Base-by-base conservation (phyloP, 2,113 vertebrate genomes). In the Ancistrus triradiatus region DNA sequence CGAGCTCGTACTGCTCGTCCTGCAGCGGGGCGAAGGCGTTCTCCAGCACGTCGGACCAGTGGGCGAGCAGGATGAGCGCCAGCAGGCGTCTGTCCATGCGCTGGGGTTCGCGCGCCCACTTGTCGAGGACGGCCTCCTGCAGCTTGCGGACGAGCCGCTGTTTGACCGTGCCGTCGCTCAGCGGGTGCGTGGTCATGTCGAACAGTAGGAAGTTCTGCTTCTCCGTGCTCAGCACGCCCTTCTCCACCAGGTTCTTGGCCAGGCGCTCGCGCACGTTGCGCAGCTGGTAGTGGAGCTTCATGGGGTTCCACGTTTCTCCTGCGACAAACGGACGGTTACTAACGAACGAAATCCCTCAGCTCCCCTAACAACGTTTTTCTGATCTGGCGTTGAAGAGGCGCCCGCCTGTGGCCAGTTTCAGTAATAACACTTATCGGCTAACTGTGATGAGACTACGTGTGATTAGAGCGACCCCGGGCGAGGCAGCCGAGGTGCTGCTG, bases 121-220 rank as follows among this genome's bases (percentile, higher is more conserved):
- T 93, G 80, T 98, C 93, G 75, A 98, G 86, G 78, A 98, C 92
- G 0, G 93, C 91, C 61, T 98, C 95, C 65, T 98, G 96, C 38
- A 97, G 95, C 78, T 94, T 98, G 85, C 92, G 94, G 78, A 99
- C 91, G 69, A 99, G 92, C 27, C 94, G 91, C 81, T 97, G 95
- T 68, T 99, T 99, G 68, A 98, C 92, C 66, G 87, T 89, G 77
- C 85, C 93, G 85, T 98, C 95, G 81, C 92, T 98, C 77, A 98
- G 93, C 1, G 96, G 95, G 77, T 98, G 95, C 0, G 94, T 98
- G 25, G 92, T 98, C 96, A 98, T 98, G 89, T 97, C 95, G 77
- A 98, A 98, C 37, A 98, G 93, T 63, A 98, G 85, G 83, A 98
- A 98, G 90, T 95, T 98, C 83, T 98, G 95, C 87, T 98, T 98